Base-by-base conservation (phyloP, 2,113 vertebrate genomes). In the Mustelus asterias region DNA sequence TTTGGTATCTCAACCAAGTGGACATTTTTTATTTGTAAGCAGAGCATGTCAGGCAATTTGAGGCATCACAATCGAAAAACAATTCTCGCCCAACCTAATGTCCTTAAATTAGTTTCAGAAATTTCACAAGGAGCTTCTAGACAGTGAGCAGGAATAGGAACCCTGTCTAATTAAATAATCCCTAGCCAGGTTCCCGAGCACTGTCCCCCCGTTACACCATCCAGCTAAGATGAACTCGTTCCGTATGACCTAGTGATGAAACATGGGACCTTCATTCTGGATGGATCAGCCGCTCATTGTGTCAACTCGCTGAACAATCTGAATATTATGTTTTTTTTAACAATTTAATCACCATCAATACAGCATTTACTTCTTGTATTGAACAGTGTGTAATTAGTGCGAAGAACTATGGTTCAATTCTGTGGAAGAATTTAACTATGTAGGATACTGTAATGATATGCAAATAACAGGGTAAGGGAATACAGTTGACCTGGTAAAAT, bases 401-500 rank as follows among this genome's bases (percentile, higher is more conserved):
- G 60, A 93, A 93, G 60, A 37, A 60, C 18, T 1, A 65, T 65
- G 33, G 7, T 65, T n/a, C 16, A n/a, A 92, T 67, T 93, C 14
- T 37, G 14, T 37, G 60, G 2, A 65, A n/a, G 58, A 37, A 7
- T 65, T 37, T 93, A 93, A 93, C 33, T 37, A 89, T 14, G 86
- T 60, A 29, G 86, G 48, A 26, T 67, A 60, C 37, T 67, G 33
- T 44, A 65, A 33, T 65, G n/a, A 41, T 65, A 93, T 37, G 89
- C 89, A 93, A 33, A 65, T 93, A 63, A 67, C 63, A 93, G 33
- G 33, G 60, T 67, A 37, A 65, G 60, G 89, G 60, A 60, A 60
- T 92, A 92, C 58, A 92, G 26, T 67, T 65, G 89, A 93, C 89
- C 60, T 93, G 89, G 33, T 65, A 93, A 93, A n/a, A 93, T 93